These are phyloP conservation scores for Monochamus saltuarius DNA, from an alignment of 1,140 invertebrate species.

Conservation along the genomic window DNA sequence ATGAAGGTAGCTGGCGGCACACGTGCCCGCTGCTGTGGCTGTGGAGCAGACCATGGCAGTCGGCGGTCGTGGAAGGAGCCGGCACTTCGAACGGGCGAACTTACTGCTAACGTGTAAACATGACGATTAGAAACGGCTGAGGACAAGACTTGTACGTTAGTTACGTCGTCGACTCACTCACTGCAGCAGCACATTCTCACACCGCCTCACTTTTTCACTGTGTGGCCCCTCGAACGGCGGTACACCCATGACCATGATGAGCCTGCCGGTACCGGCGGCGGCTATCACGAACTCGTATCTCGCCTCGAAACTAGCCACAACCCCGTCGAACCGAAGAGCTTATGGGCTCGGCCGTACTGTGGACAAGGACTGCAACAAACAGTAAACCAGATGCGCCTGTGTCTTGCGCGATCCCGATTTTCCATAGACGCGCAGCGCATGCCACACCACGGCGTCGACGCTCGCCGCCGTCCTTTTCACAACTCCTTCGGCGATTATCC, in stretches of 20 bases:
- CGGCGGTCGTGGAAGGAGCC: not conserved
- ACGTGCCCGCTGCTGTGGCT: conserved; percentile 42
- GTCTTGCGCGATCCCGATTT: not conserved
- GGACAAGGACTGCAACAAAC: conserved; percentile 14
- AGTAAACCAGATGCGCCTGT: conserved; percentile 19
- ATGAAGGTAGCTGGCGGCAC: conserved; percentile 49
- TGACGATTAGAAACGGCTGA: not conserved
- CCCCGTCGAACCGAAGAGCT: conserved; percentile 16
- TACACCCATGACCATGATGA: conserved; percentile 16
- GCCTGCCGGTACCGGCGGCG: not conserved
- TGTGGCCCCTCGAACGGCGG: not conserved
- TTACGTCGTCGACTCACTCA: conserved; percentile 15
- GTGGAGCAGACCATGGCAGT: conserved; percentile 11
- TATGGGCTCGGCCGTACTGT: conserved; percentile 16
- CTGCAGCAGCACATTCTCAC: conserved; percentile 13
- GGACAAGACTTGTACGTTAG: conserved; percentile 3
- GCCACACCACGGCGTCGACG: conserved; percentile 14
- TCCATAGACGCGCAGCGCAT: conserved; percentile 3
- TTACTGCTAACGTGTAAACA: conserved; percentile 4
- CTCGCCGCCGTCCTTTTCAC: conserved; percentile 1
- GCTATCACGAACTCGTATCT: not conserved
- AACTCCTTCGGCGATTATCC: not conserved
- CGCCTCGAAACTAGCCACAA: conserved; percentile 12
- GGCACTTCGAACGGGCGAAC: not conserved
- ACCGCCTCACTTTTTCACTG: conserved; percentile 7